Evolutionary conservation across 64 coral and sea anemone genomes (phyloP), one percentile per base, ranked within the genome.

Genomic region (Orbicella faveolata): DNA sequence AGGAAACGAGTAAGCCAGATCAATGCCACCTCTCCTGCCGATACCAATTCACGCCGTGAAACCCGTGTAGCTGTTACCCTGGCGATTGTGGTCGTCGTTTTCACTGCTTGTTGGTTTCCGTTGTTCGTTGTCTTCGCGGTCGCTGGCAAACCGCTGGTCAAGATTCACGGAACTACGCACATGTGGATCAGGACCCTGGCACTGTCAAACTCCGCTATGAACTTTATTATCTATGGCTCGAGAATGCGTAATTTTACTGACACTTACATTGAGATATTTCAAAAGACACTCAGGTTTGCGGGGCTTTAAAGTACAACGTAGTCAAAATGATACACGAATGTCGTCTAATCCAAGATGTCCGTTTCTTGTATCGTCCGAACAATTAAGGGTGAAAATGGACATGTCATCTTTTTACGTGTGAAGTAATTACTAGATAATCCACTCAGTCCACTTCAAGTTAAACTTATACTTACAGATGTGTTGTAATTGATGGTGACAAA

Each of bases 161-260:
- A 83, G 34, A 2, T 66, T 6, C 26, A 41, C 19, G 80, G 61
- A 7, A 34, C 35, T 2, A 36, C 61, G 0, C 20, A 19, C 20
- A 67, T 83, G 63, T 83, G 80, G 80, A 65, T 83, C 6, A 44
- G 63, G 15, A 83, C 80, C 10, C 10, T 83, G 16, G 80, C 80
- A 44, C 17, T 83, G 1, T 83, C 80, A 65, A 83, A 83, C 61
- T 83, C 80, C 14, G 35, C 80, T 18, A 83, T 83, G 61, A 83
- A 83, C 63, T 83, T 83, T 23, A 10, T 65, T 4, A 83, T 83
- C 19, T 83, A 83, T 63, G 33, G 61, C 6, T 63, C 59, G 6
- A 16, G 80, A 19, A 83, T 83, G 8, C 33, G 61, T n/a, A 35
- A 66, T 20, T 83, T 83, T 36, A 12, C 61, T 4, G 36, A 66